phyloP scores from a whole-genome alignment of 2,888 invertebrate genomes.

The Helicoverpa assulta region DNA sequence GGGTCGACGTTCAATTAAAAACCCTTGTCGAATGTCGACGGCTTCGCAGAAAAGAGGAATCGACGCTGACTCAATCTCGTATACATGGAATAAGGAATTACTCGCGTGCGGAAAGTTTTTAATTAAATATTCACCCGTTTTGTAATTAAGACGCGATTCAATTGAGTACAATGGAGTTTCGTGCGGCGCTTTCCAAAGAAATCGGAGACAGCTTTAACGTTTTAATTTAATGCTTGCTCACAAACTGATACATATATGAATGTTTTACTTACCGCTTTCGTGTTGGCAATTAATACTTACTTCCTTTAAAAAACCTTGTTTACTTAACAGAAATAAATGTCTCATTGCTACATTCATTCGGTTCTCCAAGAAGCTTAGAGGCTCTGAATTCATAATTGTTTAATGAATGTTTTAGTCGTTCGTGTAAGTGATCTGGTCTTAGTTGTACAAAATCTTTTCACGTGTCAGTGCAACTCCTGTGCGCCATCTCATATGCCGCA shows the following conservation, averaged over 20 bases:
- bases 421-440: constrained; percentile 12
- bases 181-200: constrained; percentile 80
- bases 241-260: constrained; percentile 30
- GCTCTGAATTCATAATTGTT: constrained; percentile 13
- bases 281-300: constrained; percentile 17
- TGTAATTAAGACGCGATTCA: constrained; percentile 88
- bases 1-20: constrained; percentile 89
- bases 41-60: constrained; percentile 85
- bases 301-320: constrained; percentile 14
- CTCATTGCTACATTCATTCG: neutral
- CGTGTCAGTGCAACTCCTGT: constrained; percentile 62
- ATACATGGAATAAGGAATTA: constrained; percentile 89
- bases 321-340: neutral
- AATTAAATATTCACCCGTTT: constrained; percentile 89
- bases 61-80: constrained; percentile 87
- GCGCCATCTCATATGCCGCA: constrained; percentile 69
- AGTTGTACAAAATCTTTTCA: constrained; percentile 45
- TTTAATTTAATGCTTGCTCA: constrained; percentile 64
- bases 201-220: constrained; percentile 74
- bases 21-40: constrained; percentile 87
- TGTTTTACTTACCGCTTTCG: constrained; percentile 26
- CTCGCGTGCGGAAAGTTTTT: constrained; percentile 89
- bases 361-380: constrained; percentile 5
- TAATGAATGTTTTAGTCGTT: constrained; percentile 21
- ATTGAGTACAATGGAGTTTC: constrained; percentile 83